Base-by-base conservation (phyloP, 1,140 invertebrate species). In the Danaus plexippus region DNA sequence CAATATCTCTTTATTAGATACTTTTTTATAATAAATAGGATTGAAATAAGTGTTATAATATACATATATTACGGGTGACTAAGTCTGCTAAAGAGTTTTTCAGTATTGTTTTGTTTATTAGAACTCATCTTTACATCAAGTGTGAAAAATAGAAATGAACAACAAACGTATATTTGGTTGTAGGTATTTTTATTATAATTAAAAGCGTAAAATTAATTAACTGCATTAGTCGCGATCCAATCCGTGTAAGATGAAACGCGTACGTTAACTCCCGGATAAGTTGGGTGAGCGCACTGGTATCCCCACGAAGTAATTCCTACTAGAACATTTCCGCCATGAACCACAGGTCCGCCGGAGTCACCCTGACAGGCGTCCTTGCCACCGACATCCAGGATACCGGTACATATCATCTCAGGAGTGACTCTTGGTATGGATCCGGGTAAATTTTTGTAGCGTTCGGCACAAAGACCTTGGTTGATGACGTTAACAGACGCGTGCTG, bases 261-360 rank as follows among this genome's bases (percentile, higher is more conserved):
- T 0, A 87, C 88, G 66, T 89, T 89, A 9, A 90, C 83, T 4
- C 89, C 89, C 2, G 90, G 89, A 60, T 78, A 89, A 12, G 63
- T 66, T 1, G 67, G 43, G 45, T 82, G 63, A 9, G 78, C 91
- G 66, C 91, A 92, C 9, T 87, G 76, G n/a, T 87, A 87, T 9
- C 87, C 87, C 88, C 89, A 91, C 5, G 89, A 90, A 0, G 89
- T 88, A 18, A 92, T 82, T 9, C 91, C 91, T 9, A 86, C 74
- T 32, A 84, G 57, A 12, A 88, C 72, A 57, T 75, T 52, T 9
- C 77, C 70, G 9, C 83, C 64, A 61, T 88, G 88, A 2, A 88
- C 73, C 6, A 92, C 61, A 0, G 91, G 91, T 1, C 91, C 91
- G 5, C 91, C 91, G 1, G 88, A 89, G 69, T 92, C 91, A 15